Base-by-base conservation (phyloP, 2,113 vertebrate genomes). In the Mormyrus lacerda region DNA sequence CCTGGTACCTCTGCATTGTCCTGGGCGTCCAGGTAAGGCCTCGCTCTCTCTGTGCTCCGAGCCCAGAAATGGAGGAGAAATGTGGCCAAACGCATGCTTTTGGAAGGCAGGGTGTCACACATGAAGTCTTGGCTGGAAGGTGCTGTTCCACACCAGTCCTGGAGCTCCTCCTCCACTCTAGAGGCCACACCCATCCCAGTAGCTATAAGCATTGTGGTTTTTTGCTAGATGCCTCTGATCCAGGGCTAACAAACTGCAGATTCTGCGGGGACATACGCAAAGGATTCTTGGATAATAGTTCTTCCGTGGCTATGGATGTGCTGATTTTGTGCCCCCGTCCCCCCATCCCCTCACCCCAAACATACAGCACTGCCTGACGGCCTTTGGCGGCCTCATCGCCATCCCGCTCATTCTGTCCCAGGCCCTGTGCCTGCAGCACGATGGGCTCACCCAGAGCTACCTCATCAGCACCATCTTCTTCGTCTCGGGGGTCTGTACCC, bases 401-500 rank as follows among this genome's bases (percentile, higher is more conserved):
- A 96, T 99, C 90, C 98, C 98, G 0, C 90, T 99, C 89, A 98
- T 99, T 91, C 93, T 99, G 93, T 97, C 98, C 91, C 95, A 97
- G 91, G 96, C 93, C 0, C 93, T 99, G 90, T 99, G 98, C 92
- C 95, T 99, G 90, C 97, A 98, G 90, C 96, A 98, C 0, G 98
- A 99, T n/a, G 93, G 95, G 5, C 94, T 99, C 92, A 97, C 97
- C 3, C 98, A 99, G 91, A 97, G 97, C 93, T 95, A 97, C 92
- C 97, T 99, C 91, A 98, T 99, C 95, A 97, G 98, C 94, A 99
- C 97, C 92, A 97, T 99, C 84, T 98, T 99, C 96, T 99, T 99
- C 11, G 96, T 99, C 91, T 98, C 98, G 0, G 98, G 98, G 15
- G 91, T 99, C 76, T 99, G 98, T 93, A 99, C 98, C 7, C 94